Percentiles rank a stretch among this genome's conserved stretches.
These are phyloP conservation scores for Hoplostethus atlanticus DNA, from an alignment of 2,797 vertebrate species.

Conservation along the genomic window DNA sequence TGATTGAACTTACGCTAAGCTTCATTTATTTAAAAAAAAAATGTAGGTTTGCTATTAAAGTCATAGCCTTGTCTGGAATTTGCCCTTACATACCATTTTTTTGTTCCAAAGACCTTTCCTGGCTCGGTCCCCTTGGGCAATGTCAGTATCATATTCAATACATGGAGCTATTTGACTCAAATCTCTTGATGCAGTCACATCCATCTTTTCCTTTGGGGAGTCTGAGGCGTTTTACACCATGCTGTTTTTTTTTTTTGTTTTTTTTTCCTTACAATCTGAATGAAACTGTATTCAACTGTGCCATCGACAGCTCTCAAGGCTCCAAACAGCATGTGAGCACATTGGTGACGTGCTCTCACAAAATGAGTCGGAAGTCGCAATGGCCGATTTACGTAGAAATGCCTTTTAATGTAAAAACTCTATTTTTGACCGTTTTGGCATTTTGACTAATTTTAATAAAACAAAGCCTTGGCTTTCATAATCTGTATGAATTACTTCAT, in stretches of 20 bases:
- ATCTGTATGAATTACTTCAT: no score
- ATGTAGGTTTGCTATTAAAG: constrained; percentile 28
- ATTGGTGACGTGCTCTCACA: no score
- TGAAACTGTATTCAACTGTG: constrained; percentile 12
- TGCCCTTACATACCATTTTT: constrained; percentile 30
- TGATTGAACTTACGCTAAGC: no score
- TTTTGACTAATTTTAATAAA: no score
- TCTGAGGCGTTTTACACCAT: constrained; percentile 35
- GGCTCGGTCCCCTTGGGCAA: constrained; percentile 22
- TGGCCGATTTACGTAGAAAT: no score
- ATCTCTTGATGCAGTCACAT: constrained; percentile 47
- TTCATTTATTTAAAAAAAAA: no score
- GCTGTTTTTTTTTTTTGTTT: not conserved
- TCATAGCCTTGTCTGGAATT: constrained; percentile 17
- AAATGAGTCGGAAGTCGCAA: no score
- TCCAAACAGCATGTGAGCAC: not conserved
- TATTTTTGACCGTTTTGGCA: no score
- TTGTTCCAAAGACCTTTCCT: constrained; percentile 12
- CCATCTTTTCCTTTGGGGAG: constrained; percentile 22
- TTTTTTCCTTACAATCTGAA: constrained; percentile 15
- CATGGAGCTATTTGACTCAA: constrained; percentile 40
- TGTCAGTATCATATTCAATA: constrained; percentile 28
- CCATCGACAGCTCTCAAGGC: constrained; percentile 13
- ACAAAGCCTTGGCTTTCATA: no score
- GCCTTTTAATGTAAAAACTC: no score